Evolutionary conservation across 2,113 vertebrate genomes (phyloP), one percentile per base, ranked within the genome.

Genomic region (Prochilodus magdalenae): DNA sequence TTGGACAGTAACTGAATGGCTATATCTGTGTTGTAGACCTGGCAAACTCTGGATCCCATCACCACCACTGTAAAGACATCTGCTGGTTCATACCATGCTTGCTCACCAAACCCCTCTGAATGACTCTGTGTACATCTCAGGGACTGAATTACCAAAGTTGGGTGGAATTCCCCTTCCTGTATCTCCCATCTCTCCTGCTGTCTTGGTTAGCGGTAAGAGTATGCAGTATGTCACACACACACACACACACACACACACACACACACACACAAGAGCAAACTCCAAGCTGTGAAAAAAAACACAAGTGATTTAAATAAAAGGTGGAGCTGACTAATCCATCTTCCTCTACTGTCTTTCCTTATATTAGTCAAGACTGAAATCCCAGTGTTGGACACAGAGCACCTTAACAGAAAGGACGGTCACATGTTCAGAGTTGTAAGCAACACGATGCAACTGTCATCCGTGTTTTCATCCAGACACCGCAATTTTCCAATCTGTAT

Each of bases 371-470:
- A 78, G 85, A 81, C 75, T 30, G 47, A 90, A 73, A 86, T 86
- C 78, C 89, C 90, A 91, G 90, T 90, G 88, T 90, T 88, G 73
- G 84, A 90, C 87, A 86, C 77, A 78, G 75, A 77, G 79, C 70
- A 78, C 47, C 51, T 3, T 36, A 40, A 4, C n/a, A 76, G 27
- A 63, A 71, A 29, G 55, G 29, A 60, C 18, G 24, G 24, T 71
- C 55, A 57, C 12, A 29, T 47, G 30, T 53, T 66, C 29, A 77
- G 24, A 53, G 33, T 8, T 73, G 22, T 5, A 36, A 20, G 22
- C 14, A 70, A 55, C 10, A 8, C 16, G 33, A 22, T 13, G 3
- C 29, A 24, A 20, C 3, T 1, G 6, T 18, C 29, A 78, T 30
- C 24, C 8, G 11, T 53, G 60, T 67, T 4, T 63, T 69, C 26